A percentile compares a stretch with the other conserved stretches of the same genome.
phyloP scores from a whole-genome alignment of 1,140 invertebrate genomes.

The Hypothenemus hampei region DNA sequence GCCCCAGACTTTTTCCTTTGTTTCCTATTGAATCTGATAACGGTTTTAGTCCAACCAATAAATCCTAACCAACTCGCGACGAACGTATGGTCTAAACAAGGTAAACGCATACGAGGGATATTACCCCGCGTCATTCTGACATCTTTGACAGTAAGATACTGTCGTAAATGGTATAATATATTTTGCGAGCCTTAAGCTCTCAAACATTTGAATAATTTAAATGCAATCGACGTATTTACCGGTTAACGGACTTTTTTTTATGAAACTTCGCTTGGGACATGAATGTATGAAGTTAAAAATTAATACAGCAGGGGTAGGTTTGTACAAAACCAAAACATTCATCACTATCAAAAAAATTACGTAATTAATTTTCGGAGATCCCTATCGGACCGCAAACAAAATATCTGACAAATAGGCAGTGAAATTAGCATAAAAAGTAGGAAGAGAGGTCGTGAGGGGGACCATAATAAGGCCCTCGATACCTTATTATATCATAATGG shows the following conservation, averaged over 20 bases:
- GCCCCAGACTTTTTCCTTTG: constrained; percentile 28
- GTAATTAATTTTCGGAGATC: constrained; percentile 18
- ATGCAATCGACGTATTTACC: constrained; percentile 7
- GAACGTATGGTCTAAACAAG: neutral
- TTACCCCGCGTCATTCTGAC: neutral
- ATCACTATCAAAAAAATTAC: constrained; percentile 23
- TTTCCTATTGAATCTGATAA: constrained; percentile 37
- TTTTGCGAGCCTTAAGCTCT: no score
- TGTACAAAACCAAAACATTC: constrained; percentile 14
- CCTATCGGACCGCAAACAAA: constrained; percentile 22
- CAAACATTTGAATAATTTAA: constrained; percentile 5
- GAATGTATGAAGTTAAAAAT: no score
- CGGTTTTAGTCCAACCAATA: constrained; percentile 30
- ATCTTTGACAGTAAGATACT: neutral
- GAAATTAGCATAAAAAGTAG: constrained; percentile 23
- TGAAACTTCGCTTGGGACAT: no score
- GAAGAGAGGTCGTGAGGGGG: constrained; percentile 20
- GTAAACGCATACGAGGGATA: neutral
- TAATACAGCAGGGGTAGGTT: no score
- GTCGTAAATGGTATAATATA: no score
- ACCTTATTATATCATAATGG: constrained; percentile 42
- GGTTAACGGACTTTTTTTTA: neutral
- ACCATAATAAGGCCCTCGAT: constrained; percentile 37
- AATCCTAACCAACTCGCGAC: constrained; percentile 16
- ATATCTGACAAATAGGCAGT: constrained; percentile 18